phyloP scores from a whole-genome alignment of 2,113 vertebrate species.

The Brachyistius frenatus region DNA sequence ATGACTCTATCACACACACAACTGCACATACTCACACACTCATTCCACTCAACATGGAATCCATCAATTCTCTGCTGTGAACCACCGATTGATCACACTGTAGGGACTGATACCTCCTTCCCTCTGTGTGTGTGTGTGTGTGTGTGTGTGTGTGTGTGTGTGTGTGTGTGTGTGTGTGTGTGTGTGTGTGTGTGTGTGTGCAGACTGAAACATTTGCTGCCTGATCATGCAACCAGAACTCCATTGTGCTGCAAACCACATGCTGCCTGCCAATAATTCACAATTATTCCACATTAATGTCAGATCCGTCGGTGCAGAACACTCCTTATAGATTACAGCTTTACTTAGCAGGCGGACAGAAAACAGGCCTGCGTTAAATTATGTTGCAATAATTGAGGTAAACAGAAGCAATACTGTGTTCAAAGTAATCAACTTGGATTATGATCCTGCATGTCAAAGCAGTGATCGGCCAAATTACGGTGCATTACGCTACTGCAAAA shows the following conservation, averaged over 20 bases:
- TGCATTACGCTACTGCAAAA: no score
- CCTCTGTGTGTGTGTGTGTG: conserved; percentile 11
- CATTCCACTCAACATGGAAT: conserved; percentile 51
- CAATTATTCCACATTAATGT: conserved; percentile 10
- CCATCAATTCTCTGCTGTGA: conserved; percentile 59
- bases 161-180: conserved; percentile 21
- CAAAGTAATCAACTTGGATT: no score
- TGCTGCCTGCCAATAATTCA: conserved; percentile 26
- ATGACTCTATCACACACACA: conserved; percentile 47
- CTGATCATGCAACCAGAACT: conserved; percentile 18
- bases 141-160: conserved; percentile 21
- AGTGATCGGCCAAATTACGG: no score
- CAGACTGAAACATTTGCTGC: conserved; percentile 20
- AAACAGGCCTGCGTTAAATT: no score
- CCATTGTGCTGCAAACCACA: conserved; percentile 23
- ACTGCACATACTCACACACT: conserved; percentile 14
- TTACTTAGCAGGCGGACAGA: no score
- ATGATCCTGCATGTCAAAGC: no score
- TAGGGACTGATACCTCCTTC: neutral
- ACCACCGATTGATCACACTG: conserved; percentile 56
- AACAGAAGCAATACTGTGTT: no score
- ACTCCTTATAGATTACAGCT: no score
- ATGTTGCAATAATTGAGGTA: no score
- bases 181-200: conserved; percentile 20
- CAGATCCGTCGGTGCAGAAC: no score